Evolutionary conservation across 2,113 vertebrate genomes (phyloP), one percentile per base, ranked within the genome.

Genomic region (Aegithalos caudatus): DNA sequence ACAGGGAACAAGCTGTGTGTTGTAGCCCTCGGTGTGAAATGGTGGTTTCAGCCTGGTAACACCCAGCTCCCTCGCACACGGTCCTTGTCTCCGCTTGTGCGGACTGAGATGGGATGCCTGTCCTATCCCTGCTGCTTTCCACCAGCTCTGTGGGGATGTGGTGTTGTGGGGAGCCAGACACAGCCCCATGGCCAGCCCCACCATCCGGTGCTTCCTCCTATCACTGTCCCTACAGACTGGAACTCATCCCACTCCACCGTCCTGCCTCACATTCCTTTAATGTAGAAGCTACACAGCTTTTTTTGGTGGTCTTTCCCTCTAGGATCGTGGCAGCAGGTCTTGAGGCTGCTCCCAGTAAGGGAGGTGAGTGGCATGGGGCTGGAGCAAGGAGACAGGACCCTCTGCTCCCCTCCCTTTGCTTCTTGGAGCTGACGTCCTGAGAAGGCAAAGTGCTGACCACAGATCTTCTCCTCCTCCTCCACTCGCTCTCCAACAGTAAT

Each of bases 381-480:
- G 29, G 14, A 16, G 22, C 29, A 54, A 50, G 38, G 40, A 73
- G 78, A 21, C 40, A 76, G 35, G 37, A 67, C 38, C 69, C 31
- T 4, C 10, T 10, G 1, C n/a, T 67, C 60, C 60, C 54, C 21
- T 56, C 58, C 57, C 21, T 71, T 45, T 40, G 9, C 17, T 3
- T 44, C 11, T 86, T 71, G 90, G 86, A 79, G 73, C 91, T 94
- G 86, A 96, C 73, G 65, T 86, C 79, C 80, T 5, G 15, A 87
- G 35, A 61, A 85, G 61, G 61, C 91, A 95, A 97, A 97, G 40
- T 97, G 98, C 98, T 98, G 98, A 98, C 97, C 97, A 93, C 69
- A 45, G 38, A 93, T 21, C 95, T 94, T 72, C 95, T 84, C 67
- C 66, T 88, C 66, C 86, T 88, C 87, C 82, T 95, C 65, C 67